A percentile compares a stretch with the other conserved stretches of the same genome.
Conservation (phyloP, 2,888 invertebrate species). For the Machimus atricapillus region DNA sequence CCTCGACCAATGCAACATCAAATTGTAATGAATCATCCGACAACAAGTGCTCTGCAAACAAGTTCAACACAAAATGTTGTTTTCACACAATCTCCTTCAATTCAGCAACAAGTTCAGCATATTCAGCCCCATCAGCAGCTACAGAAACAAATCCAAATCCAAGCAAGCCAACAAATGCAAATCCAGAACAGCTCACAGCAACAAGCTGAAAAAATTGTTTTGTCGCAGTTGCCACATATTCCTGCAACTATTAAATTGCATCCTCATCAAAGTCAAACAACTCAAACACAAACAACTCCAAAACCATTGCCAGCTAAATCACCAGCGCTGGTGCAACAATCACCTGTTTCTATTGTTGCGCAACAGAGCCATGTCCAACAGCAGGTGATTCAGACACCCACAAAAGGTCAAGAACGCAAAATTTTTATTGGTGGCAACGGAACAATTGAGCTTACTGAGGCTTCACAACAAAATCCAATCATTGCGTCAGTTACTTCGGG, state of each 20-base stretch:
- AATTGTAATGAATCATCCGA: constrained; percentile 52
- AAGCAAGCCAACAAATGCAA: constrained; percentile 42
- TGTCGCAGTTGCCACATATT: constrained; percentile 59
- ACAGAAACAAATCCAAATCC: constrained; percentile 51
- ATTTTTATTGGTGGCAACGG: constrained; percentile 47
- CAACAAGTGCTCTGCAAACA: constrained; percentile 45
- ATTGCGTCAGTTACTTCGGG: constrained; percentile 48
- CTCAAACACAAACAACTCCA: constrained; percentile 59
- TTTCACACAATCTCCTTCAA: constrained; percentile 47
- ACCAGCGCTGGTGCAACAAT: constrained; percentile 25
- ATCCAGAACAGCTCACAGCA: not conserved
- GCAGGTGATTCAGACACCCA: constrained; percentile 45
- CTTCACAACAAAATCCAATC: not conserved
- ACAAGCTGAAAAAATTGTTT: not conserved
- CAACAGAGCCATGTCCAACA: constrained; percentile 19
- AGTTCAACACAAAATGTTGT: constrained; percentile 41
- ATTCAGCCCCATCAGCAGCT: constrained; percentile 51
- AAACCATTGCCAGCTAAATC: constrained; percentile 35
- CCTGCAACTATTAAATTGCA: constrained; percentile 64
- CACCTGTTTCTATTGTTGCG: not conserved
- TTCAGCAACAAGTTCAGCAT: constrained; percentile 45
- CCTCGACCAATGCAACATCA: constrained; percentile 53
- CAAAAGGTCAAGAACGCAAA: constrained; percentile 42
- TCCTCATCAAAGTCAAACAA: constrained; percentile 67
- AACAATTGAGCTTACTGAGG: constrained; percentile 47